These are phyloP conservation scores for Dicyrtoma fusca DNA, from an alignment of 2,888 invertebrate genomes.

Conservation along the genomic window DNA sequence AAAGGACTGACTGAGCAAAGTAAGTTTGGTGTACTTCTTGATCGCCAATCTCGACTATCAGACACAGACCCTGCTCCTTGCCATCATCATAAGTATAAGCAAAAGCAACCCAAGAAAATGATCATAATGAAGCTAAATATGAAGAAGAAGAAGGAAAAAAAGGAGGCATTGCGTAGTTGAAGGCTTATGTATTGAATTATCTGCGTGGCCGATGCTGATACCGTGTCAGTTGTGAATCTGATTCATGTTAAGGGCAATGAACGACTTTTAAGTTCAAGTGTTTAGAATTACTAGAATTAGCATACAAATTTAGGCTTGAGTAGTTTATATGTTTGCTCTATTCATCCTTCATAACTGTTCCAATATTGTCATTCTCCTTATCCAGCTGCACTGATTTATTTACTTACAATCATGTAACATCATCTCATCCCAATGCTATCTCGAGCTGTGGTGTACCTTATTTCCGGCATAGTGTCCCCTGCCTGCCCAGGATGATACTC, in stretches of 20 bases:
- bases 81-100: no score
- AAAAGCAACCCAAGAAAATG: no score
- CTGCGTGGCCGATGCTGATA: conserved; percentile 15
- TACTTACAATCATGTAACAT: no score
- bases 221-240: conserved; percentile 30
- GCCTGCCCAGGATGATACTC: no score
- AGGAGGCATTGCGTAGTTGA: neutral
- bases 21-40: no score
- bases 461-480: no score
- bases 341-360: neutral
- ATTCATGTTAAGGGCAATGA: conserved; percentile 35
- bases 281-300: conserved; percentile 20
- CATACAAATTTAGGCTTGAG: conserved; percentile 15
- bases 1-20: neutral
- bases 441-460: no score
- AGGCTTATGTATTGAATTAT: neutral
- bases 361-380: neutral
- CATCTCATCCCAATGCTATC: no score
- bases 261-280: conserved; percentile 38
- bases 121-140: no score
- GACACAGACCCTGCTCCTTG: no score
- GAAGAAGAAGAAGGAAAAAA: no score
- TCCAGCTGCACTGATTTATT: neutral
- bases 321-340: neutral
- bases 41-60: no score